Percentiles rank a stretch among this genome's conserved stretches.
Conservation (phyloP, 2,888 invertebrate genomes). For the Limnephilus auricula region DNA sequence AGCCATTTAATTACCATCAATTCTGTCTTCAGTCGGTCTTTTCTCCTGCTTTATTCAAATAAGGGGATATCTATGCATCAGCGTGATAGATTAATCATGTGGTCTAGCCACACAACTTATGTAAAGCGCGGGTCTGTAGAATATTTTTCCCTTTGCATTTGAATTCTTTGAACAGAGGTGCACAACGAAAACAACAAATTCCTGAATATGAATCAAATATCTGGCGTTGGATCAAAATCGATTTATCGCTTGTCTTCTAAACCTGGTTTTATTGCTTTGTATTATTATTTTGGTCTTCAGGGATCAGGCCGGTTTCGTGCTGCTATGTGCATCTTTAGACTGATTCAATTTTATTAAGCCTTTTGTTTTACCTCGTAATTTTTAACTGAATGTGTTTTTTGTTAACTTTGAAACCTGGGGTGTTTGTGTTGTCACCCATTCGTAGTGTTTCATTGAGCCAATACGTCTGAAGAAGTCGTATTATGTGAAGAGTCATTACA, state of each 20-base stretch:
- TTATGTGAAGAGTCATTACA: no score
- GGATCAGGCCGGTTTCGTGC: background rate
- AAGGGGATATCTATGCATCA: background rate
- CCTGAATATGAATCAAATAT: background rate
- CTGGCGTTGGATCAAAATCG: background rate
- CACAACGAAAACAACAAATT: background rate
- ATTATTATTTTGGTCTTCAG: background rate
- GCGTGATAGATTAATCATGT: conserved; percentile 33
- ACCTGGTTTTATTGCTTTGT: background rate
- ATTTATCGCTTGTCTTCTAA: background rate
- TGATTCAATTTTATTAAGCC: background rate
- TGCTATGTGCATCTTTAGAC: background rate
- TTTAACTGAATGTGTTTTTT: no score
- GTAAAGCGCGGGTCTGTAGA: conserved; percentile 30
- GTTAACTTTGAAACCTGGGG: no score
- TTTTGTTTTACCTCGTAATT: background rate
- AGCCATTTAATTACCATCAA: conserved; percentile 37
- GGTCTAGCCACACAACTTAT: conserved; percentile 31
- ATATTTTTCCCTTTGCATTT: conserved; percentile 26
- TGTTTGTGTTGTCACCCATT: no score
- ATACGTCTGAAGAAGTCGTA: no score
- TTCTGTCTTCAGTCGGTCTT: conserved; percentile 13
- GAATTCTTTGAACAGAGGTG: background rate
- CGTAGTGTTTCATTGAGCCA: no score
- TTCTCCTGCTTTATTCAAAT: conserved; percentile 33